Evolutionary conservation across 2,113 vertebrate species (phyloP).

Genomic region (Argyrosomus japonicus): DNA sequence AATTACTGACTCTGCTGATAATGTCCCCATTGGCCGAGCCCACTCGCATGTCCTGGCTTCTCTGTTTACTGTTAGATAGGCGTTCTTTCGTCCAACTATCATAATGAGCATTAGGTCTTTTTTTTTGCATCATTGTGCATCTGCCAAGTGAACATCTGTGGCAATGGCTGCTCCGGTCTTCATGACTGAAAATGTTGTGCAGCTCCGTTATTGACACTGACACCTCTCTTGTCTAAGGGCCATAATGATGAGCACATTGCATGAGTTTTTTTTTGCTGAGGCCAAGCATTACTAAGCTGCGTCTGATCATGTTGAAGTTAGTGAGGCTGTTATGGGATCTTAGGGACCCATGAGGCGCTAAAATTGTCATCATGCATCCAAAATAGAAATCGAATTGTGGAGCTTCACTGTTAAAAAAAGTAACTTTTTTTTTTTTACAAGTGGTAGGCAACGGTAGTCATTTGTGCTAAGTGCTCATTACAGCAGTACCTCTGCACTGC

Average conservation of each 20-base stretch:
- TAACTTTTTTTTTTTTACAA: background rate
- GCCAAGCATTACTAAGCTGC: conserved; percentile 8
- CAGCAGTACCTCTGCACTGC: conserved; percentile 5
- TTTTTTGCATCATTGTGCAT: conserved; percentile 22
- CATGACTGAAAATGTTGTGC: conserved; percentile 20
- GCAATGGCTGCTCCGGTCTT: conserved; percentile 29
- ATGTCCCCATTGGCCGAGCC: conserved; percentile 42
- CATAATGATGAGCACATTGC: conserved; percentile 43
- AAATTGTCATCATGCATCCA: conserved; percentile 7
- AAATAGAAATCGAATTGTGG: conserved; percentile 1
- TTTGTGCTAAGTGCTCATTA: conserved; percentile 37
- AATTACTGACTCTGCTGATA: conserved; percentile 51
- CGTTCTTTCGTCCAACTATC: conserved; percentile 21
- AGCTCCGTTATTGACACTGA: conserved; percentile 32
- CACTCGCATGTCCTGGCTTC: conserved; percentile 32
- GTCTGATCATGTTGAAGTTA: conserved; percentile 9
- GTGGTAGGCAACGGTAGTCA: background rate
- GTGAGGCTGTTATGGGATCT: background rate
- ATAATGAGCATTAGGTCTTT: conserved; percentile 45
- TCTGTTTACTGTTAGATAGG: conserved; percentile 37
- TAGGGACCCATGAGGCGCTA: conserved; percentile 1
- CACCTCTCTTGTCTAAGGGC: conserved; percentile 51
- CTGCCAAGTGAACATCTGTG: conserved; percentile 67
- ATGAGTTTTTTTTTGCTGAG: conserved; percentile 5
- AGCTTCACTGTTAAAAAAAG: background rate